Percentiles rank a stretch among this genome's conserved stretches.
phyloP scores from a whole-genome alignment of 2,888 invertebrate genomes.

The Scotopteryx bipunctaria region DNA sequence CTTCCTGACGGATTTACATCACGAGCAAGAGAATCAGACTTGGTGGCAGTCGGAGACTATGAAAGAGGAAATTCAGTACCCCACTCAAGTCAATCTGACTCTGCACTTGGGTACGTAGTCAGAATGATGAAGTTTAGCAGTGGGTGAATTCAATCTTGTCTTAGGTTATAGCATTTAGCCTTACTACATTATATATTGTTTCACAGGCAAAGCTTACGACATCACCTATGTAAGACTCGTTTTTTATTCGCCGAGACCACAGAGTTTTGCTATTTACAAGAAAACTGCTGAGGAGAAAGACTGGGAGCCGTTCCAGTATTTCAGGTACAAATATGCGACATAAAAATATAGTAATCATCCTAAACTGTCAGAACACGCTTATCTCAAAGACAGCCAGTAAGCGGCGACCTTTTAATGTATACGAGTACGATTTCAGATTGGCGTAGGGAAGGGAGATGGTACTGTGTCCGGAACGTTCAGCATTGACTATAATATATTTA shows the following conservation, averaged over 20 bases:
- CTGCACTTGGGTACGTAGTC: constrained; percentile 89
- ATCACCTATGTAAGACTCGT: constrained; percentile 97
- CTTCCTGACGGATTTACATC: constrained; percentile 96
- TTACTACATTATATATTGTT: constrained; percentile 12
- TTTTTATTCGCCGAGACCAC: constrained; percentile 97
- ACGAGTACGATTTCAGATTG: no score
- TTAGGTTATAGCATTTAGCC: no score
- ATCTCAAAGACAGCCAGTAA: no score
- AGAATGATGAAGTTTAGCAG: no score
- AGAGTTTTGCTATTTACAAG: constrained; percentile 98
- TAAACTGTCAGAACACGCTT: no score
- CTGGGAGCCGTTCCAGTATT: constrained; percentile 96
- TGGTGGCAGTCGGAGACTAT: constrained; percentile 99
- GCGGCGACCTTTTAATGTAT: no score
- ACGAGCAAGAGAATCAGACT: constrained; percentile 94
- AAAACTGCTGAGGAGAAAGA: constrained; percentile 89
- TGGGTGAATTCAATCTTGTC: no score
- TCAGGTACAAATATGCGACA: no score
- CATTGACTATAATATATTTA: no score
- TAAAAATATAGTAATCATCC: no score
- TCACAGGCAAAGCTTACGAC: constrained; percentile 95
- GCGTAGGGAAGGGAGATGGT: no score
- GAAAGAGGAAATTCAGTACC: constrained; percentile 95
- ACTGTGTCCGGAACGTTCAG: no score
- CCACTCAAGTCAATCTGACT: constrained; percentile 96